phyloP scores from a whole-genome alignment of 2,888 invertebrate genomes.

The Theristus sp. region DNA sequence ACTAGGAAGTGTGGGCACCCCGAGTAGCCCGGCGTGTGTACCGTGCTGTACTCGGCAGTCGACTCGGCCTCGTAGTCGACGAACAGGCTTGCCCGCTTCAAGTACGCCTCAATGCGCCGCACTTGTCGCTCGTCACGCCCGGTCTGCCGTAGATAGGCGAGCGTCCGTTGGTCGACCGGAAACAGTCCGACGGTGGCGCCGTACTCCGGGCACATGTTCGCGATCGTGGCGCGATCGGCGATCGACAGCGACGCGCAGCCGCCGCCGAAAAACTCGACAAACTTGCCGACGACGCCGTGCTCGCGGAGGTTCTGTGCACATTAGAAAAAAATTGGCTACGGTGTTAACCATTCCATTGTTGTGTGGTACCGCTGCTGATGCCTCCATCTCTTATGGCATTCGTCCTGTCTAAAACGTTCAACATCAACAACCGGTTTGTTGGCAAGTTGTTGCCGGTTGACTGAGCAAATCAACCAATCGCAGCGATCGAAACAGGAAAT shows the following conservation, averaged over 20 bases:
- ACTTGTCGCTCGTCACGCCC: constrained; percentile 39
- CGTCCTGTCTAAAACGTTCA: too few species aligned
- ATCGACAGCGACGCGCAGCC: constrained; percentile 75
- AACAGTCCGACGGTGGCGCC: constrained; percentile 54
- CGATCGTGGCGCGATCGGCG: constrained; percentile 88
- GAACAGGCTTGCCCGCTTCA: constrained; percentile 59
- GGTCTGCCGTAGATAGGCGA: constrained; percentile 50
- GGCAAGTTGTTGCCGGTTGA: too few species aligned
- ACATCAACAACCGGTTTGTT: too few species aligned
- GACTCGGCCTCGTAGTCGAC: constrained; percentile 51
- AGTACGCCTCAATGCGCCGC: constrained; percentile 53
- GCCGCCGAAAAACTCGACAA: constrained; percentile 93
- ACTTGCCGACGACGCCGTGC: constrained; percentile 88
- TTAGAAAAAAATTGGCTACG: too few species aligned
- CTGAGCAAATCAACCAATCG: too few species aligned
- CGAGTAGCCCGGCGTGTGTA: constrained; percentile 42
- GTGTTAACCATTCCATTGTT: too few species aligned
- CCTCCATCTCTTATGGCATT: too few species aligned
- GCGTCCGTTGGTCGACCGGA: constrained; percentile 52
- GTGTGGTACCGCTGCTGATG: too few species aligned
- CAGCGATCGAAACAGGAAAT: too few species aligned
- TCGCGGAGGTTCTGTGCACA: constrained; percentile 68
- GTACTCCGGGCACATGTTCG: constrained; percentile 97
- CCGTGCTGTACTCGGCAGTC: constrained; percentile 58
- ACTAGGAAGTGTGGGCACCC: too few species aligned